Conservation (phyloP, 1,140 invertebrate genomes). For the Hylaeus volcanicus region DNA sequence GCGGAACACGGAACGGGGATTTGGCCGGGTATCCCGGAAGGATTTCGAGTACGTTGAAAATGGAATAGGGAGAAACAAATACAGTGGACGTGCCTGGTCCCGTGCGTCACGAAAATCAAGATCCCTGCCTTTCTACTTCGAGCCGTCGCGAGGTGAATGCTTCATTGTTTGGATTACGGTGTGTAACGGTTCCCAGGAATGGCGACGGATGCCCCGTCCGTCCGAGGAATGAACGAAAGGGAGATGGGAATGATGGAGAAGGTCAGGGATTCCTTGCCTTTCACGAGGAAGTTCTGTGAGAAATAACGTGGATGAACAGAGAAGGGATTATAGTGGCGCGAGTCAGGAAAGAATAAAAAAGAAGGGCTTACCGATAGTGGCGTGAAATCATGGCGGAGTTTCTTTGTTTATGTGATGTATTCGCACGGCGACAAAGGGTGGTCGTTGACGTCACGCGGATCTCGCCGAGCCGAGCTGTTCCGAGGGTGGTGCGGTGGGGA, state of each 20-base stretch:
- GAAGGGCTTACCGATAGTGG: no score
- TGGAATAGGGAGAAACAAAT: conserved; percentile 50
- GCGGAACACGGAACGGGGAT: conserved; percentile 40
- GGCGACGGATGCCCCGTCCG: background rate
- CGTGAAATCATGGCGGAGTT: no score
- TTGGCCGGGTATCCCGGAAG: conserved; percentile 17
- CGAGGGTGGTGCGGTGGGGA: no score
- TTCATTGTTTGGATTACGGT: conserved; percentile 30
- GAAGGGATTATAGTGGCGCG: no score
- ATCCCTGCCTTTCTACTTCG: background rate
- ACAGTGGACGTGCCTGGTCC: conserved; percentile 22
- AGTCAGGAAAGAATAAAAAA: no score
- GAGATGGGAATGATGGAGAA: background rate
- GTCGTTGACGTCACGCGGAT: no score
- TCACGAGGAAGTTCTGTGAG: background rate
- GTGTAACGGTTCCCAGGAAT: background rate
- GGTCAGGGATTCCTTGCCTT: background rate
- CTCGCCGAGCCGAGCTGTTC: no score
- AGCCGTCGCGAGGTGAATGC: background rate
- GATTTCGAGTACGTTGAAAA: conserved; percentile 31
- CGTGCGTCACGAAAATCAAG: conserved; percentile 12
- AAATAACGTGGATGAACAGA: no score
- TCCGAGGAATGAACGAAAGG: background rate
- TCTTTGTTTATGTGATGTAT: no score
- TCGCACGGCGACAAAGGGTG: no score